Evolutionary conservation across 2,888 invertebrate species (phyloP), one percentile per base, ranked within the genome.

Genomic region (Volucella inanis): DNA sequence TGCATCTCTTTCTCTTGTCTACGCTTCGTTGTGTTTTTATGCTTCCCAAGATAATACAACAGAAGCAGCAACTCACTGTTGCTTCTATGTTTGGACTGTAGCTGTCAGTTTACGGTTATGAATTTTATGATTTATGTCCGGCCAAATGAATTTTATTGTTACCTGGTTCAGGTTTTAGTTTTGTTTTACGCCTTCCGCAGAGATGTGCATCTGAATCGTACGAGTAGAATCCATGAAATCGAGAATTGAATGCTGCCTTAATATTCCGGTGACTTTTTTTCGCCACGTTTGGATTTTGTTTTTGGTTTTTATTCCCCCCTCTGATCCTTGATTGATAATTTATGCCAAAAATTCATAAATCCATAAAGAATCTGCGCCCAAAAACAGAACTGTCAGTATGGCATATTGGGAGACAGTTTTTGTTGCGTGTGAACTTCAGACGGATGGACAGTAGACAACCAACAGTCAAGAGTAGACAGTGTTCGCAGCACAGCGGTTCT

Each of bases 111-210:
- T 84, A 87, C 82, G 87, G 79, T 87, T 87, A 87, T 88, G 89
- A 90, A 89, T 89, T 90, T 90, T 90, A 91, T 91, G 91, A 91
- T 91, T 91, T 91, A 91, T 90, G 90, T 89, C 89, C 89, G 87
- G 77, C 81, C 88, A 70, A 85, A 81, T 81, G 76, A 87, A 89
- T 90, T 90, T 91, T 90, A 90, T 91, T 91, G 89, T 90, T 89
- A 89, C 88, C 88, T 89, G 64, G 70, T 76, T 71, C 38, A 52
- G 65, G 67, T 61, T 72, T 67, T 76, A 65, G n/a, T 65, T 70
- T 70, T 67, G 61, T 54, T 10, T 14, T 39, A 49, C 52, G 55
- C 68, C 55, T 64, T 38, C 57, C 61, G 61, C 64, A 61, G 55
- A 43, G 31, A 52, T 59, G 39, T 55, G 10, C 15, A 50, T 43